These are phyloP conservation scores for Dolichoris vasculosae DNA, from an alignment of 1,140 invertebrate genomes.

Conservation along the genomic window DNA sequence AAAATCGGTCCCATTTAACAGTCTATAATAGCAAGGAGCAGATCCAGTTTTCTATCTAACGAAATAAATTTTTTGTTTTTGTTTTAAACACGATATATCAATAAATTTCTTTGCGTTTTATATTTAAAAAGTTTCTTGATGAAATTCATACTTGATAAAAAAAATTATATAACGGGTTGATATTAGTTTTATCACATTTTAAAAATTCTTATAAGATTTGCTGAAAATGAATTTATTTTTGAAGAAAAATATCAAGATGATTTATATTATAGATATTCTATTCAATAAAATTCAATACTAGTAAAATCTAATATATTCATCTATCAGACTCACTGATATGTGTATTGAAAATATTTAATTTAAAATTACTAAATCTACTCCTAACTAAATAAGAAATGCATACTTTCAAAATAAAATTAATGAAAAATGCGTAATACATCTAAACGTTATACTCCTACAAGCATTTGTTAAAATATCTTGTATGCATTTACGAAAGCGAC, in stretches of 20 bases:
- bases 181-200: neutral
- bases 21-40: constrained; percentile 32
- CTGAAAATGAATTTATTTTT: neutral
- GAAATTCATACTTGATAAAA: neutral
- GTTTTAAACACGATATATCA: neutral
- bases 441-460: constrained; percentile 42
- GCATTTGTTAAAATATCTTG: constrained; percentile 36
- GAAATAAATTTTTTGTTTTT: constrained; percentile 17
- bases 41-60: neutral
- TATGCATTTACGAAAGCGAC: constrained; percentile 42
- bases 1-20: constrained; percentile 44
- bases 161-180: neutral
- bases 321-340: constrained; percentile 36
- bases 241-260: neutral
- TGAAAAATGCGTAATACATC: constrained; percentile 34
- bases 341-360: constrained; percentile 1
- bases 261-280: neutral
- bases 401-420: constrained; percentile 28
- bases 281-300: neutral
- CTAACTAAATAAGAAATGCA: constrained; percentile 13
- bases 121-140: neutral
- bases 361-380: constrained; percentile 15
- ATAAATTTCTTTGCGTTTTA: neutral
- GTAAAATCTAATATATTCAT: constrained; percentile 21
- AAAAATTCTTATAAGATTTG: neutral